Percentiles rank a stretch among this genome's conserved stretches.
These are phyloP conservation scores for Scaptomyza caliginosa DNA, from an alignment of 2,888 invertebrate genomes.

Conservation along the genomic window DNA sequence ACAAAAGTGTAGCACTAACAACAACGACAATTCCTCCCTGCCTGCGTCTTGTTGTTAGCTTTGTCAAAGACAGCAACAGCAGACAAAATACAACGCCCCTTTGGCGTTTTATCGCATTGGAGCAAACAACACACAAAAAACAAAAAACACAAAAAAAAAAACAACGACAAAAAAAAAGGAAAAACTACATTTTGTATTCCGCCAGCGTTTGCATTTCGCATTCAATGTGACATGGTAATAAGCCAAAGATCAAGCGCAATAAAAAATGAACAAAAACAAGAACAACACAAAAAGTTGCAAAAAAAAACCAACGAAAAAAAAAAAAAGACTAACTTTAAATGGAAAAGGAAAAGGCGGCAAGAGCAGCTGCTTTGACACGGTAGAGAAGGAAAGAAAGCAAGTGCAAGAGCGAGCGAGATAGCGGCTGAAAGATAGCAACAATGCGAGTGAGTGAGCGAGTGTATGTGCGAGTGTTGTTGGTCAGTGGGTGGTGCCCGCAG, in stretches of 20 bases:
- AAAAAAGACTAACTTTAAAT: background rate
- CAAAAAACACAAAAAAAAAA: constrained; percentile 14
- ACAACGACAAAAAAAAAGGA: constrained; percentile 8
- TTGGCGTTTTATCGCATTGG: constrained; percentile 67
- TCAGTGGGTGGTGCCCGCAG: constrained; percentile 64
- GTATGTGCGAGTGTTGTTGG: constrained; percentile 24
- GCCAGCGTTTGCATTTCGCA: constrained; percentile 68
- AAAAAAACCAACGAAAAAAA: too few relatives aligned
- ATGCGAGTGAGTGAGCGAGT: constrained; percentile 32
- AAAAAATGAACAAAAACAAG: constrained; percentile 56
- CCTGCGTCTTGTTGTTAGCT: constrained; percentile 48
- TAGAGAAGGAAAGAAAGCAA: constrained; percentile 34
- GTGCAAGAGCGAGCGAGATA: background rate
- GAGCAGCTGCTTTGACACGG: constrained; percentile 53
- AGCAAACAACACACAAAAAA: constrained; percentile 15
- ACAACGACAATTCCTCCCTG: constrained; percentile 32
- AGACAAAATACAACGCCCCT: constrained; percentile 62
- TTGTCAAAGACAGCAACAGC: constrained; percentile 49
- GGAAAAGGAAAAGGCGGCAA: constrained; percentile 22
- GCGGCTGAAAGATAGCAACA: background rate
- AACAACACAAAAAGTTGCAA: constrained; percentile 38
- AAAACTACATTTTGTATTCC: constrained; percentile 51
- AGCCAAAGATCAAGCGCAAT: constrained; percentile 81
- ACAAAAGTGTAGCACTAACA: constrained; percentile 37
- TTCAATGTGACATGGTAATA: constrained; percentile 81